These are phyloP conservation scores for Crotalus helleri DNA, from an alignment of 2,113 vertebrate species.

Conservation along the genomic window DNA sequence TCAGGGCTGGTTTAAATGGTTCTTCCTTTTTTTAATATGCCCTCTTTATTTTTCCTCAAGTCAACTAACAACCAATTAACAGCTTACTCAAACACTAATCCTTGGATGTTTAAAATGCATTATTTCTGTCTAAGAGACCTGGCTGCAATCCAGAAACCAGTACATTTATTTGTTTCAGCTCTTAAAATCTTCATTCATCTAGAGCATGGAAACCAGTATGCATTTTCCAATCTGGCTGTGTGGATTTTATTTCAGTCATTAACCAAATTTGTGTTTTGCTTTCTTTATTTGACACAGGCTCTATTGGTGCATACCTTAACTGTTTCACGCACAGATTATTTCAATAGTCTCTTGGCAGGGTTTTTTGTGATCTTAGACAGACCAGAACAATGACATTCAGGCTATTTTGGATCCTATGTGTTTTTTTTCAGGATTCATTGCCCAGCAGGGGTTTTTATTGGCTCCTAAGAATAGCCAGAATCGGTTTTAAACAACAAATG, in stretches of 20 bases:
- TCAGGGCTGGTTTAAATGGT: not conserved
- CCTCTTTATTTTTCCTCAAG: conserved; percentile 3
- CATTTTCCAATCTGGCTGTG: not conserved
- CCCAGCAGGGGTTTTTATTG: not conserved
- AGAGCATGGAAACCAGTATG: not conserved
- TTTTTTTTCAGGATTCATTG: not conserved
- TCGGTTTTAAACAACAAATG: not conserved
- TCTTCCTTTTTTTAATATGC: conserved; percentile 14
- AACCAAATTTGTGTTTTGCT: not conserved
- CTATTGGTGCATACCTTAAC: not conserved
- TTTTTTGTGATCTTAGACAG: not conserved
- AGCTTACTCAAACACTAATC: not conserved
- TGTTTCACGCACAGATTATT: not conserved
- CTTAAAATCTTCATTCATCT: not conserved
- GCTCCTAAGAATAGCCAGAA: not conserved
- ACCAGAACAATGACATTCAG: not conserved
- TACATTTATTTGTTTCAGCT: not conserved
- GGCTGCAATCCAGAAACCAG: not conserved
- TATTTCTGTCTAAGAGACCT: not conserved
- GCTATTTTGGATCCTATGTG: not conserved
- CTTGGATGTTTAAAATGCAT: not conserved
- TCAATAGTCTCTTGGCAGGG: not conserved
- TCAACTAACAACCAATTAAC: not conserved
- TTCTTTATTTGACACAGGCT: not conserved
- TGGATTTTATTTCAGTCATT: not conserved